Base-by-base conservation (phyloP, 2,797 vertebrate genomes). In the Lophotriccus pileatus region DNA sequence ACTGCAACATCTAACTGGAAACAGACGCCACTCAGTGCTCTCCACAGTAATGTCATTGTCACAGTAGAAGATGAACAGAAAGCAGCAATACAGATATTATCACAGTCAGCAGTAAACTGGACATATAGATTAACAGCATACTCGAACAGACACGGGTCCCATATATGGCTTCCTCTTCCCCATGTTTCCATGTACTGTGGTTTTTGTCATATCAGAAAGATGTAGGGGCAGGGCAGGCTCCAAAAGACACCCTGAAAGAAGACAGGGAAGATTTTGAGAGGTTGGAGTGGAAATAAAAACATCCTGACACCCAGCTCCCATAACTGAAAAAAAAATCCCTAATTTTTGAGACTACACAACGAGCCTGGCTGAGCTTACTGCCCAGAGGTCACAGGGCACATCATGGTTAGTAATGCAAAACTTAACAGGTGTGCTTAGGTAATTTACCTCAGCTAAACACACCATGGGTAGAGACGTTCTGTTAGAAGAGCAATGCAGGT, bases 381-480 rank as follows among this genome's bases (percentile, higher is more conserved):
- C 70, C 64, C 75, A 37, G 59, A 41, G 21, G 23, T 39, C 53
- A 47, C 2, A 28, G 32, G 36, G 32, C 12, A 64, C 55, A 22
- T 36, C 22, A 3, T 1, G 2, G 50, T 6, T 21, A 16, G 63
- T 37, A 17, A 53, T 0, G 0, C 14, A 82, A 32, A 85, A 32
- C 5, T 27, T 12, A 39, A 28, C 46, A 79, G 37, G 16, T 44
- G 21, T 4, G 21, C 22, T 24, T 2, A 36, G 12, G 20, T 82
- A 6, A 39, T 28, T 73, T 32, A 23, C 9, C 37, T 73, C 46
- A 56, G 28, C 41, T 80, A 28, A 89, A 75, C 15, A 3, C 30
- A 63, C 19, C 30, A 7, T 0, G 0, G 50, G 49, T 53, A 94
- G 32, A 94, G 32, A 56, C 27, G 23, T 22, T 77, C 28, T 69